phyloP scores from a whole-genome alignment of 1,140 invertebrate genomes.

The Habropoda laboriosa region DNA sequence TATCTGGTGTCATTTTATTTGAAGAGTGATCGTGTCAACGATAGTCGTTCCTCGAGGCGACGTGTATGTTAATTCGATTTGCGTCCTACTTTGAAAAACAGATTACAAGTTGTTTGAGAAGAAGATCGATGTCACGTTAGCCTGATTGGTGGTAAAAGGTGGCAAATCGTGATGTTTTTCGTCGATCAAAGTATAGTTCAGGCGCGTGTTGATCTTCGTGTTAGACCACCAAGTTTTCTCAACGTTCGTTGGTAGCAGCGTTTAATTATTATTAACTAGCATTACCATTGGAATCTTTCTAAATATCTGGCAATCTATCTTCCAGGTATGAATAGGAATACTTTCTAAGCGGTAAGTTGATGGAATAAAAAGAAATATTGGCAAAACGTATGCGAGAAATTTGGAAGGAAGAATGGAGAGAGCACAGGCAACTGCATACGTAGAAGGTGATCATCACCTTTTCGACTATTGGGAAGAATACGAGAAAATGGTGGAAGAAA shows the following conservation, averaged over 20 bases:
- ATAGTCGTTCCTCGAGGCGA: not conserved
- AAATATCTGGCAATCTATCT: too few species aligned
- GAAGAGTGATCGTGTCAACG: not conserved
- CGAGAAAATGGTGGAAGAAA: slow-evolving; percentile 81
- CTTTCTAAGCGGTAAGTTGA: not conserved
- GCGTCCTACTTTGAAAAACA: slow-evolving; percentile 11
- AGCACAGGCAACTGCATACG: slow-evolving; percentile 70
- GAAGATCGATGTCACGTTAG: not conserved
- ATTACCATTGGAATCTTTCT: not conserved
- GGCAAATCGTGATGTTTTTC: not conserved
- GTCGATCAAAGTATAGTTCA: not conserved
- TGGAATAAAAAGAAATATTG: not conserved
- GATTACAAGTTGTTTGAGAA: not conserved
- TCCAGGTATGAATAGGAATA: not conserved
- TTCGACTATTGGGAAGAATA: slow-evolving; percentile 83
- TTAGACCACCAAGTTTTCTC: too few species aligned
- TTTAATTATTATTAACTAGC: too few species aligned
- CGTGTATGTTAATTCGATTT: slow-evolving; percentile 36
- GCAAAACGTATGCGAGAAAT: not conserved
- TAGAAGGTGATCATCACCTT: slow-evolving; percentile 76
- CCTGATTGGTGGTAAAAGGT: not conserved
- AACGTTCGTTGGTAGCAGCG: too few species aligned
- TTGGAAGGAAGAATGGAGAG: slow-evolving; percentile 74
- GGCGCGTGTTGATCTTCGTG: not conserved
- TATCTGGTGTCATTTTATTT: not conserved